phyloP scores from a whole-genome alignment of 1,140 invertebrate genomes.

The Polypedilum pembai region DNA sequence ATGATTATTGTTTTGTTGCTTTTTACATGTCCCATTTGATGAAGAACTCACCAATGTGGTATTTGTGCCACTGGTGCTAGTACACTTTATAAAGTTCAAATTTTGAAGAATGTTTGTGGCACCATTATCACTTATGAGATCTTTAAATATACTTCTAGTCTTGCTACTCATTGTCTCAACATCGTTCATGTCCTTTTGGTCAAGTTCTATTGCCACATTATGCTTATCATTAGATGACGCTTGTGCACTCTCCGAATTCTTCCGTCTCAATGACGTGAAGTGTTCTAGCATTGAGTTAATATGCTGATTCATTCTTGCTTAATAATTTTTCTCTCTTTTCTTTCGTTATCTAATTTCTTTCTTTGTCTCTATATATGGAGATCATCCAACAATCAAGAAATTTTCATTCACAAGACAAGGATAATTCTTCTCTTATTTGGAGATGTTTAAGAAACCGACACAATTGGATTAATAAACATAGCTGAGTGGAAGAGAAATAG shows the following conservation, averaged over 20 bases:
- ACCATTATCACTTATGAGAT: conserved; percentile 21
- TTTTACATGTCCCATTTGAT: background rate
- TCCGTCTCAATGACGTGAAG: background rate
- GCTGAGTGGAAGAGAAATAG: too few species aligned
- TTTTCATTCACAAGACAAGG: background rate
- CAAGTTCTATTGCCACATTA: background rate
- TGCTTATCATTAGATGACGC: conserved; percentile 20
- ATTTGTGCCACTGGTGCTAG: background rate
- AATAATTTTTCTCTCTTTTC: background rate
- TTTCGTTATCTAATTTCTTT: background rate
- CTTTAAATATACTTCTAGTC: background rate
- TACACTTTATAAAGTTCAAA: background rate
- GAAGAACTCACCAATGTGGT: background rate
- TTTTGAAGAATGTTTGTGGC: conserved; percentile 22
- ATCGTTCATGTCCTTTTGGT: background rate
- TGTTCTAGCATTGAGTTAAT: background rate
- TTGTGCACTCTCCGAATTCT: conserved; percentile 20
- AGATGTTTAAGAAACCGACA: too few species aligned
- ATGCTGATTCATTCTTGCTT: conserved; percentile 21
- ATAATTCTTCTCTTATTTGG: too few species aligned
- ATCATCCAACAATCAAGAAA: background rate
- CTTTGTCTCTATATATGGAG: background rate
- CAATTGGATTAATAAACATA: too few species aligned
- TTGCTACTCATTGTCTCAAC: conserved; percentile 6
- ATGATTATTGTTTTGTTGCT: background rate